Conservation (phyloP, 2,797 vertebrate species). For the Sylvia borin region DNA sequence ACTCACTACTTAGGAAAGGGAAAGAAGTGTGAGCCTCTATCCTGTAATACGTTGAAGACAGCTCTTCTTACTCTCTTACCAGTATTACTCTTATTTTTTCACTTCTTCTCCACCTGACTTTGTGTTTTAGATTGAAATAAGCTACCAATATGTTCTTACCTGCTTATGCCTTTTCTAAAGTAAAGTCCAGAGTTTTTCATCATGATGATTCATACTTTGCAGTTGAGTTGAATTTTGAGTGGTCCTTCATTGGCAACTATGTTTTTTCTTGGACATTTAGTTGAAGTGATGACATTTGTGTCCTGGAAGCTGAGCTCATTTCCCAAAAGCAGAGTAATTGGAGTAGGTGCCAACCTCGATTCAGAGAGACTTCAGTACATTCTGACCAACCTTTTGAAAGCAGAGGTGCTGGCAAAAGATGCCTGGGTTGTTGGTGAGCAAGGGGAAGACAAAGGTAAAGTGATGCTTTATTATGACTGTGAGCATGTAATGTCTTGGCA, state of each 20-base stretch:
- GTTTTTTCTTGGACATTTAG: conserved; percentile 69
- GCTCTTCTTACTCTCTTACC: background rate
- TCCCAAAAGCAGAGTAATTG: conserved; percentile 86
- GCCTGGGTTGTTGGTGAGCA: conserved; percentile 93
- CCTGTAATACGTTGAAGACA: background rate
- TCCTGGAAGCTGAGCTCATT: conserved; percentile 93
- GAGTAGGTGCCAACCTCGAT: conserved; percentile 94
- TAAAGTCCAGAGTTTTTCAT: background rate
- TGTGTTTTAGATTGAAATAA: background rate
- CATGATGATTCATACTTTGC: background rate
- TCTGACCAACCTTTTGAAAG: conserved; percentile 82
- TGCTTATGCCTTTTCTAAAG: background rate
- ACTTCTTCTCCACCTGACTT: background rate
- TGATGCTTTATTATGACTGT: background rate
- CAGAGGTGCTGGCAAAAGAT: conserved; percentile 77
- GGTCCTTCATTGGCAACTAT: background rate
- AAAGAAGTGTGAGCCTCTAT: background rate
- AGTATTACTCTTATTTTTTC: background rate
- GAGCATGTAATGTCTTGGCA: background rate
- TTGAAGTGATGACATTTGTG: conserved; percentile 94
- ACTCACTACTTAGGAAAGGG: background rate
- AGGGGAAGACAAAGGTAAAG: conserved; percentile 90
- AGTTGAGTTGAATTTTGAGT: background rate
- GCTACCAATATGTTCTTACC: background rate
- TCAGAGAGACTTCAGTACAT: conserved; percentile 86